Conservation (phyloP, 2,113 vertebrate species). For the Epinephelus moara region DNA sequence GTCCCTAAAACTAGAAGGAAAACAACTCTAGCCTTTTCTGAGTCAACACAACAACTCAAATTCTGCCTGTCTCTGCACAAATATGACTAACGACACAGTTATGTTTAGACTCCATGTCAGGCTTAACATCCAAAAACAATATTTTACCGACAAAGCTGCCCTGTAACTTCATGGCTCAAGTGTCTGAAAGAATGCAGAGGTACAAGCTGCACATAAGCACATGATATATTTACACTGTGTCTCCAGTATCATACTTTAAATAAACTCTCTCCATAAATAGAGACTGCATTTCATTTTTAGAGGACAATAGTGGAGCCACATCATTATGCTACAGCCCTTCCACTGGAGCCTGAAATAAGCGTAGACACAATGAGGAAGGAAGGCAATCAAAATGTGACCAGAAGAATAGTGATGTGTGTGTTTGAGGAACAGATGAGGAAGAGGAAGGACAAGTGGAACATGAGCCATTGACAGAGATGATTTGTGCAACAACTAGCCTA, state of each 20-base stretch:
- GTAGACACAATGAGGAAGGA: constrained; percentile 24
- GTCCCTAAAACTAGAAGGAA: constrained; percentile 21
- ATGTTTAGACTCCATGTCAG: constrained; percentile 15
- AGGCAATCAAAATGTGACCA: constrained; percentile 21
- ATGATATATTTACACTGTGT: constrained; percentile 6
- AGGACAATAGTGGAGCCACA: constrained; percentile 42
- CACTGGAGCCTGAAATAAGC: constrained; percentile 40
- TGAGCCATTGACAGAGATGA: neutral
- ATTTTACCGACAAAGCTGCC: neutral
- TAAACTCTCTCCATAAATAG: constrained; percentile 25
- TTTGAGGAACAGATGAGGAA: constrained; percentile 6
- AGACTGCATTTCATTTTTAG: constrained; percentile 23
- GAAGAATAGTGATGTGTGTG: neutral
- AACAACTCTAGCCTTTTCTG: constrained; percentile 22
- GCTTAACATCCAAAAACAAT: neutral
- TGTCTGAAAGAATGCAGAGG: constrained; percentile 19
- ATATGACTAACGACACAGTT: constrained; percentile 16
- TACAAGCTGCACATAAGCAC: neutral
- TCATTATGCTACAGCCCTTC: constrained; percentile 51
- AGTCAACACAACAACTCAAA: constrained; percentile 2
- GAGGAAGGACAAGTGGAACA: constrained; percentile 6
- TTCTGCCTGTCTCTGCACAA: constrained; percentile 16
- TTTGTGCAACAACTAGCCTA: neutral
- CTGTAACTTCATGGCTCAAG: constrained; percentile 4
- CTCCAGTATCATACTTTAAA: constrained; percentile 12